Percentiles rank a stretch among this genome's conserved stretches.
These are phyloP conservation scores for Acanthococcus lagerstroemiae DNA, from an alignment of 2,888 invertebrate genomes.

Conservation along the genomic window DNA sequence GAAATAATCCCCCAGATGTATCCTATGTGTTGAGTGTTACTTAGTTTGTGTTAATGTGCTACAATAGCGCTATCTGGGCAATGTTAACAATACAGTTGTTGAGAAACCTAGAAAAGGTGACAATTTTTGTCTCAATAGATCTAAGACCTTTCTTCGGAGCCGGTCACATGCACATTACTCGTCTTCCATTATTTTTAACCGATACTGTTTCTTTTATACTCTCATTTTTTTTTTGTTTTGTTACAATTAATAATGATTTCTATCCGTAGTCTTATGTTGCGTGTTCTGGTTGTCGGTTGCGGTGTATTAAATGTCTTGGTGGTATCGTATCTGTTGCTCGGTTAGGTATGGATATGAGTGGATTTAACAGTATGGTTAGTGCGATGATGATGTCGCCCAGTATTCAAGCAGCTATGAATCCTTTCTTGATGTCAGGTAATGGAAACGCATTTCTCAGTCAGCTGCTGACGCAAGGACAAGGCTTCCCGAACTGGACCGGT, in stretches of 20 bases:
- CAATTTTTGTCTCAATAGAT: background rate
- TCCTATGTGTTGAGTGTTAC: too few species aligned
- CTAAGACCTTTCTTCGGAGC: background rate
- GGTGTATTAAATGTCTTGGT: conserved; percentile 31
- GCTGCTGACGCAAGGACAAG: conserved; percentile 42
- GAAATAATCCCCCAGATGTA: too few species aligned
- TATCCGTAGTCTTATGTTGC: too few species aligned
- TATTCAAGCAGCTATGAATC: conserved; percentile 43
- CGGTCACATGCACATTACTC: too few species aligned
- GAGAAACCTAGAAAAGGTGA: background rate
- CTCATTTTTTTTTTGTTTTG: too few species aligned
- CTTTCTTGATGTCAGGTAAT: conserved; percentile 40
- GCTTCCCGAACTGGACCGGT: conserved; percentile 41
- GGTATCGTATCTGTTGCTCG: conserved; percentile 15
- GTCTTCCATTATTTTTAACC: too few species aligned
- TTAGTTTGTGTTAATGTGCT: too few species aligned
- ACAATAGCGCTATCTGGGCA: too few species aligned
- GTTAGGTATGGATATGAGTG: conserved; percentile 42
- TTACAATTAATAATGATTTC: too few species aligned
- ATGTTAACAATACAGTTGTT: too few species aligned
- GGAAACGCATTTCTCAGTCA: conserved; percentile 38
- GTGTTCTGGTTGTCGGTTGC: too few species aligned
- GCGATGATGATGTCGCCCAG: conserved; percentile 42
- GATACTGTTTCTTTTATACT: too few species aligned
- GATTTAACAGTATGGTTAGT: conserved; percentile 40